Evolutionary conservation across 1,140 invertebrate species (phyloP), one percentile per base, ranked within the genome.

Genomic region (Drosophila mojavensis): DNA sequence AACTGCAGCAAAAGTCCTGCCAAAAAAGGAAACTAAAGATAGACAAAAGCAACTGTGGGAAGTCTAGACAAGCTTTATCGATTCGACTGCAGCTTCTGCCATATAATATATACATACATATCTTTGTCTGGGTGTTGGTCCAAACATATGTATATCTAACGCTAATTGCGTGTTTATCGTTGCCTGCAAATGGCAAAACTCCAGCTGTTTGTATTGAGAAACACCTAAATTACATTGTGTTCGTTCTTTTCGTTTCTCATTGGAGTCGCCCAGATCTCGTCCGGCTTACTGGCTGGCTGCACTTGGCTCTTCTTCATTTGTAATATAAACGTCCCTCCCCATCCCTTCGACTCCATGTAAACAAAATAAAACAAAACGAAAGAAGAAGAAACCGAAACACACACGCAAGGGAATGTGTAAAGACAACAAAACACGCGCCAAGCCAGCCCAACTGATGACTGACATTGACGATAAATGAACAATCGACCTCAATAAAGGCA

Each of bases 401-500:
- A 39, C 56, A 81, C 56, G 75, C 70, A 50, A 62, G 80, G 80
- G 78, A 80, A 84, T 84, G 78, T 85, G 81, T 85, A 70, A 85
- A 85, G 66, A 70, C 81, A 84, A 84, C 81, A 84, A 84, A 80
- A 69, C 81, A 85, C 69, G 74, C 74, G 54, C 68, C 79, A 69
- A 65, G 41, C 61, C 78, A 84, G 78, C 61, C 81, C 81, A 84
- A 77, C 81, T 74, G 81, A 81, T 77, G 81, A 84, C 81, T 84
- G 81, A 84, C 81, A 84, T 84, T 84, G 81, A 85, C 81, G 81
- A 84, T 84, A 84, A 84, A 84, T 84, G 81, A 84, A 81, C 81
- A 84, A 84, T 84, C 81, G 81, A 84, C 81, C 81, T 84, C 81
- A 84, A 84, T 84, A 84, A 82, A 82, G 73, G 43, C 60, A 64